A percentile compares a stretch with the other conserved stretches of the same genome.
Evolutionary conservation across 2,113 vertebrate genomes (phyloP).

Genomic region (Xerus inauris): DNA sequence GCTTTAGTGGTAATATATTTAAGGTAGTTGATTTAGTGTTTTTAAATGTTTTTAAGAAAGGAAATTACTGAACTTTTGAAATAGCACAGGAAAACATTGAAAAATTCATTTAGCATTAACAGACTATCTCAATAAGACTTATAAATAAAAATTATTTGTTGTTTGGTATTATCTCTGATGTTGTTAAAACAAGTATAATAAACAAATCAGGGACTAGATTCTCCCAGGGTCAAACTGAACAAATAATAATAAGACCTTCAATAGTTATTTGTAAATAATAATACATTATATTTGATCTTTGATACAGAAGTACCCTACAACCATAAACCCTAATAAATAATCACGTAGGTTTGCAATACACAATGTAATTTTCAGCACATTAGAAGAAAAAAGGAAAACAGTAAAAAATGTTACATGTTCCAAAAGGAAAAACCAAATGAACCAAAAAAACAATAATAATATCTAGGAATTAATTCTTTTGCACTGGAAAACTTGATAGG

Average conservation of each 20-base stretch:
- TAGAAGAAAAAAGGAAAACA: background rate
- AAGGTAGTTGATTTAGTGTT: background rate
- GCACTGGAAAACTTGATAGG: background rate
- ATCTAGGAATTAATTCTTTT: slow-evolving; percentile 7
- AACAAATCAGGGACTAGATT: slow-evolving; percentile 16
- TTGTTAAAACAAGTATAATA: slow-evolving; percentile 12
- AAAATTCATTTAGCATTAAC: background rate
- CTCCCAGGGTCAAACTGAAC: background rate
- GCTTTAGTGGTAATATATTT: background rate
- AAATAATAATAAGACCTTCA: slow-evolving; percentile 40
- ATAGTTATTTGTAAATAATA: slow-evolving; percentile 1
- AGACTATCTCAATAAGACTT: background rate
- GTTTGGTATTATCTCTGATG: background rate
- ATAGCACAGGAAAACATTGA: background rate
- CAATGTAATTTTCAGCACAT: background rate
- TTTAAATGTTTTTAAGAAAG: slow-evolving; percentile 45
- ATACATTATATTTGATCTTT: background rate
- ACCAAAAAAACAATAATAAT: background rate
- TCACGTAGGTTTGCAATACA: background rate
- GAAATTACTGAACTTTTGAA: background rate
- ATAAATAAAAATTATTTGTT: slow-evolving; percentile 19
- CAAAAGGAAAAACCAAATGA: background rate
- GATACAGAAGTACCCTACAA: background rate
- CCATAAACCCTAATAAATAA: background rate
- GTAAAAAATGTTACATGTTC: background rate